Base-by-base conservation (phyloP, 37 sponge, comb jelly and placozoan species). In the Haliclona indistincta region DNA sequence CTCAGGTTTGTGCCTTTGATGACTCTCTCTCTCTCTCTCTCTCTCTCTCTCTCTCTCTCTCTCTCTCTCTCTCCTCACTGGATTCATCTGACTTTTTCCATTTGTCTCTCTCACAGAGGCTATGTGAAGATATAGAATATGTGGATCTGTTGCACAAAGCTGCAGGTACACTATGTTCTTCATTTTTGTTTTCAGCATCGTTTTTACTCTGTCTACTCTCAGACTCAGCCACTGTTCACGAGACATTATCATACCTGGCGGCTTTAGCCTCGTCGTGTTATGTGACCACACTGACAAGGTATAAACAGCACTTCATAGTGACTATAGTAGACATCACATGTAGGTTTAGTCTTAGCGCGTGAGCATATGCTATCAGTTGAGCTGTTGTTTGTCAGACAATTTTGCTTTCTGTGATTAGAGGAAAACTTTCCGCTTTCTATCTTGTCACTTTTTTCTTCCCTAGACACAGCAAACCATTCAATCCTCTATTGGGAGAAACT, bases 401-500 rank as follows among this genome's bases (percentile, higher is more conserved):
- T n/a, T n/a, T n/a, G n/a, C n/a, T n/a, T n/a, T n/a, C n/a, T n/a
- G n/a, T n/a, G n/a, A n/a, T n/a, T n/a, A n/a, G n/a, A n/a, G n/a
- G n/a, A n/a, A n/a, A n/a, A n/a, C n/a, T n/a, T n/a, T n/a, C 22
- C 63, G 15, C 64, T 33, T 29, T 19, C 60, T 19, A 67, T n/a
- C 78, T 23, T 68, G 17, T 29, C 44, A 58, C 7, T 43, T 41
- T 19, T 37, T 58, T 38, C 32, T 28, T 19, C 10, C 34, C 19
- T 70, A 91, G 96, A 63, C 77, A 89, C 67, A 84, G 91, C 33
- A 97, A 97, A 56, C 98, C 98, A 13, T 97, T 97, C 76, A 97
- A 97, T 67, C 98, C 98, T 32, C 68, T 97, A 25, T 75, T 97
- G 20, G 98, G 94, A 2, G 98, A 97, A 77, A 97, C 98, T 0